Evolutionary conservation across 2,113 vertebrate species (phyloP), one percentile per base, ranked within the genome.

Genomic region (Oreotrochilus melanogaster): DNA sequence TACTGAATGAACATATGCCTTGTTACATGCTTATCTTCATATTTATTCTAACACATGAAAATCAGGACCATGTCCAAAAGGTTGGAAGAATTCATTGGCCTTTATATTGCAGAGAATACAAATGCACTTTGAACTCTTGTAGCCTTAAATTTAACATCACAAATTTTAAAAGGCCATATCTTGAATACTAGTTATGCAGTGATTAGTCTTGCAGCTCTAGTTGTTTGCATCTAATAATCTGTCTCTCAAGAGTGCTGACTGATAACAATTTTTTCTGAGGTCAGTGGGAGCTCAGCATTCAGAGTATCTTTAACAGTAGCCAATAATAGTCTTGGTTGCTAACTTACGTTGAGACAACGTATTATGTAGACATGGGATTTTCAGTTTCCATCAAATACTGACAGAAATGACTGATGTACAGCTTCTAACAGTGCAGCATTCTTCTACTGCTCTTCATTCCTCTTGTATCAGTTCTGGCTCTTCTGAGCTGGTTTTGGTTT

Each of bases 401-500:
- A 71, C 83, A 92, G 65, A 86, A 86, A 67, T 80, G 27, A 86
- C 60, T 84, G 69, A 86, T 86, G 39, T 23, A 64, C 83, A 84
- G 37, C 53, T 95, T 92, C 62, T 78, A 79, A 78, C 39, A 82
- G 30, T 53, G 53, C 53, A 93, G n/a, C 39, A 25, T 74, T 82
- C 80, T 39, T 35, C 43, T 71, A 42, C 76, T 89, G 48, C 76
- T 89, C 76, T 95, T 92, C 53, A 57, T 95, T 93, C 53, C 69
- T 84, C 21, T 71, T 86, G 35, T 86, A 78, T 89, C 86, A 92
- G 7, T 78, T 88, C 80, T 91, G 80, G 39, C 43, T 93, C 25
- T 94, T 89, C 19, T 56, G 76, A 84, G 61, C 65, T 81, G 53
- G 39, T 92, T 92, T 91, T 95, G 72, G 78, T 91, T 95, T 83